Evolutionary conservation across 1,140 invertebrate genomes (phyloP).

Genomic region (Rhagoletis zephyria): DNA sequence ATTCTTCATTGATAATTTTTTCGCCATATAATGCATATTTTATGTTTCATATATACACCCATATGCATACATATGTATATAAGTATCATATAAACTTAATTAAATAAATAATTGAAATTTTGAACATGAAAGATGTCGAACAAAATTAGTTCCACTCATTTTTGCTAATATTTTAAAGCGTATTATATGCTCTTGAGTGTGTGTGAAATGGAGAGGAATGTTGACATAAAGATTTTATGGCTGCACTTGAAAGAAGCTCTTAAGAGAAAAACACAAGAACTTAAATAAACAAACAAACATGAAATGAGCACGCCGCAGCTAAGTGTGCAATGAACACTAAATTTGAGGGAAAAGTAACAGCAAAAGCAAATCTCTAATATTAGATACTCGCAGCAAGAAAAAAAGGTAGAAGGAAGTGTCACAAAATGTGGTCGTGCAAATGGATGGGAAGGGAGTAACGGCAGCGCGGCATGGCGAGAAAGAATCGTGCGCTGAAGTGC

Average conservation of each 20-base stretch:
- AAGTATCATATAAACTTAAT: not conserved
- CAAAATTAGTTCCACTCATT: slow-evolving; percentile 11
- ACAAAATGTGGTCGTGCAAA: not conserved
- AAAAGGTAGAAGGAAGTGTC: not conserved
- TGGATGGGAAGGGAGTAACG: not conserved
- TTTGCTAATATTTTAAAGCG: not conserved
- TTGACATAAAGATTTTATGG: slow-evolving; percentile 43
- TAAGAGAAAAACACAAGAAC: slow-evolving; percentile 4
- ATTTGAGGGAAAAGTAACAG: not conserved
- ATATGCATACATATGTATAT: too few species aligned
- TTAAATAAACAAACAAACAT: slow-evolving; percentile 14
- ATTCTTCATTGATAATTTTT: too few species aligned
- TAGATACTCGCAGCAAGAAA: not conserved
- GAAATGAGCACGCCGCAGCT: not conserved
- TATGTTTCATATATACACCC: too few species aligned
- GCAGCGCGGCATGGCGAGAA: not conserved
- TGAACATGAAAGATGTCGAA: not conserved
- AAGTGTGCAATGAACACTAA: slow-evolving; percentile 4
- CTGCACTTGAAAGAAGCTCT: slow-evolving; percentile 30
- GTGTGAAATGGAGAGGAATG: slow-evolving; percentile 39
- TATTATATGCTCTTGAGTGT: slow-evolving; percentile 3
- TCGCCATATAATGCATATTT: too few species aligned
- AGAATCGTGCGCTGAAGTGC: not conserved
- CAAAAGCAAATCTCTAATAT: not conserved
- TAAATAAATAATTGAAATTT: slow-evolving; percentile 27